A percentile compares a stretch with the other conserved stretches of the same genome.
Evolutionary conservation across 2,797 vertebrate species (phyloP).

Genomic region (Myotis daubentonii): DNA sequence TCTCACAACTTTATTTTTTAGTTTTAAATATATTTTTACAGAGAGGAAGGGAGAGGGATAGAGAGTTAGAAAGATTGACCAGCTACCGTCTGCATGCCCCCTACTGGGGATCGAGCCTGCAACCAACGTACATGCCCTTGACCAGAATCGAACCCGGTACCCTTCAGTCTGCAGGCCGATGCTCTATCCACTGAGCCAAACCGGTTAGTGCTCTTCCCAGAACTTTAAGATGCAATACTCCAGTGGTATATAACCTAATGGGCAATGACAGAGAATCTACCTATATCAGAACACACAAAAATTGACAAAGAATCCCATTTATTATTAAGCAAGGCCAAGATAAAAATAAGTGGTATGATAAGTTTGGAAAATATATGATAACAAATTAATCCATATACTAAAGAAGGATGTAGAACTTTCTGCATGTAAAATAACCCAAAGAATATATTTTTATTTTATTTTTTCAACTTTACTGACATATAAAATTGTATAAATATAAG

Average conservation of each 20-base stretch:
- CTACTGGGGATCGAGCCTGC: no score
- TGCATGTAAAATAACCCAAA: not conserved
- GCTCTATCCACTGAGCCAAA: no score
- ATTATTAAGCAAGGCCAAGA: not conserved
- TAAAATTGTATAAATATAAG: not conserved
- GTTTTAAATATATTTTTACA: no score
- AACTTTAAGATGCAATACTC: not conserved
- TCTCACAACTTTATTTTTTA: not conserved
- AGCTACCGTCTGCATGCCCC: no score
- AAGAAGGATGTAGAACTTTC: not conserved
- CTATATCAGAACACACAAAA: not conserved
- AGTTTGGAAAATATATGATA: not conserved
- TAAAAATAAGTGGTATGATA: not conserved
- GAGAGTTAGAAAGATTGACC: no score
- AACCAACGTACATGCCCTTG: no score
- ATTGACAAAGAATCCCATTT: not conserved
- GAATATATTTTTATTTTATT: not conserved
- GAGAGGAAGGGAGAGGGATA: no score
- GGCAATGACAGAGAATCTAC: not conserved
- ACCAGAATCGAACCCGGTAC: no score
- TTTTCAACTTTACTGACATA: not conserved
- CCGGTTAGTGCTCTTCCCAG: not conserved
- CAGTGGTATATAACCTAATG: not conserved
- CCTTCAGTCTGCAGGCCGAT: no score
- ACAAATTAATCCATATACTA: not conserved